Conservation (phyloP, 2,113 vertebrate species). For the Takifugu bimaculatus region DNA sequence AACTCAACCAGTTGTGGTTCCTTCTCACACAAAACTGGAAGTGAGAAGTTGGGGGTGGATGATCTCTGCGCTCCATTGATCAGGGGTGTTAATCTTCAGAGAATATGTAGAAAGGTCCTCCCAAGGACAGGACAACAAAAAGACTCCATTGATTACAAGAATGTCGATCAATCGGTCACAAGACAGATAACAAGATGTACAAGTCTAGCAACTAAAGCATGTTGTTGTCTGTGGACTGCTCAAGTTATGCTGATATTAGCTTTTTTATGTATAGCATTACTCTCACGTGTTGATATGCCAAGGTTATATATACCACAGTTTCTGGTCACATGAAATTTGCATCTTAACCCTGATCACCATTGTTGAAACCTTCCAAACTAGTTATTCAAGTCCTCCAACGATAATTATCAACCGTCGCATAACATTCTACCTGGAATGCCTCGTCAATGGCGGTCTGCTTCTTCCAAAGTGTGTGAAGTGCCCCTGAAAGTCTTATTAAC, state of each 20-base stretch:
- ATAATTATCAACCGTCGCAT: too few relatives aligned
- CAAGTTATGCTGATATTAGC: constrained; percentile 17
- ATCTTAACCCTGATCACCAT: too few relatives aligned
- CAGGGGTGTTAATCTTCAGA: constrained; percentile 62
- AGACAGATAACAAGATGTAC: constrained; percentile 60
- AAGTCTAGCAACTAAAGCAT: constrained; percentile 54
- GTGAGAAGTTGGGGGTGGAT: constrained; percentile 26
- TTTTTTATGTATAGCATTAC: constrained; percentile 7
- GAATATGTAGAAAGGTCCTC: constrained; percentile 60
- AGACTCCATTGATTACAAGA: constrained; percentile 58
- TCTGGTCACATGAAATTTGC: too few relatives aligned
- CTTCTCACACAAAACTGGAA: constrained; percentile 36
- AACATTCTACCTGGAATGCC: too few relatives aligned
- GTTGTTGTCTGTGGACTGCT: constrained; percentile 31
- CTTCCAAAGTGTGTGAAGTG: too few relatives aligned
- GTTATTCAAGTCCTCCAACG: too few relatives aligned
- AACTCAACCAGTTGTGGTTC: constrained; percentile 47
- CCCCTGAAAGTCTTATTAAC: too few relatives aligned
- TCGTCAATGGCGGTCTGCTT: too few relatives aligned
- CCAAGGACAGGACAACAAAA: constrained; percentile 67
- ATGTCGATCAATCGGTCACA: constrained; percentile 59
- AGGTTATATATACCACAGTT: too few relatives aligned
- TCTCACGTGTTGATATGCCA: background rate
- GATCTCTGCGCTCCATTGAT: constrained; percentile 55
- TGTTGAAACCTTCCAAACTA: too few relatives aligned